Evolutionary conservation across 2,113 vertebrate species (phyloP), one percentile per base, ranked within the genome.

Genomic region (Apistogramma diplotaenia): DNA sequence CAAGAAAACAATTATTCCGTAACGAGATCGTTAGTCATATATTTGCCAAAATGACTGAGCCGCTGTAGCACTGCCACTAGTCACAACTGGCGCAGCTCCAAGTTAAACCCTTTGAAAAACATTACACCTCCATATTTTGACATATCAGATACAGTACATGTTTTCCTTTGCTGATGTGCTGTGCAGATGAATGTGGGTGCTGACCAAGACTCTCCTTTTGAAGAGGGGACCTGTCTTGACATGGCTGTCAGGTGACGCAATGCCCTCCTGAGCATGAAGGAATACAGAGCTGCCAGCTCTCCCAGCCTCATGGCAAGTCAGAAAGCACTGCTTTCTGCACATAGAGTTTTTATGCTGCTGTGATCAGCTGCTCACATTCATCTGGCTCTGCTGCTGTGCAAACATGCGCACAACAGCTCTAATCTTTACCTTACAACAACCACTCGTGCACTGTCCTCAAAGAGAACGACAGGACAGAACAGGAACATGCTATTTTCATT

Each of bases 401-500:
- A n/a, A 55, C 33, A 43, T 23, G 16, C 12, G 21, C 11, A 10
- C 18, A 67, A 10, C 49, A 57, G 33, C 84, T 80, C 37, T 35
- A n/a, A 84, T 84, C 85, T 76, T 19, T n/a, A 3, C 10, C 7
- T 43, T 49, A 25, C 3, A 13, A 77, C 56, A 67, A 15, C 23
- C 54, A 35, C 43, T 57, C 33, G 3, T 27, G 40, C 37, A 27
- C 23, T 4, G 15, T 37, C 6, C 33, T 72, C 55, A 65, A 40
- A 8, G 15, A 46, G 29, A 21, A 6, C 27, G 55, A 74, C 90
- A 93, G 89, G 92, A 93, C 76, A 1, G 74, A 77, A 91, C 93
- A 93, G 70, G 94, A 90, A 67, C 8, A 1, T 23, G 33, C 58
- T 40, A 74, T 81, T 91, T 83, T 78, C 83, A 61, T 80, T 85